Conservation (phyloP, 2,113 vertebrate species). For the Ellobius talpinus region DNA sequence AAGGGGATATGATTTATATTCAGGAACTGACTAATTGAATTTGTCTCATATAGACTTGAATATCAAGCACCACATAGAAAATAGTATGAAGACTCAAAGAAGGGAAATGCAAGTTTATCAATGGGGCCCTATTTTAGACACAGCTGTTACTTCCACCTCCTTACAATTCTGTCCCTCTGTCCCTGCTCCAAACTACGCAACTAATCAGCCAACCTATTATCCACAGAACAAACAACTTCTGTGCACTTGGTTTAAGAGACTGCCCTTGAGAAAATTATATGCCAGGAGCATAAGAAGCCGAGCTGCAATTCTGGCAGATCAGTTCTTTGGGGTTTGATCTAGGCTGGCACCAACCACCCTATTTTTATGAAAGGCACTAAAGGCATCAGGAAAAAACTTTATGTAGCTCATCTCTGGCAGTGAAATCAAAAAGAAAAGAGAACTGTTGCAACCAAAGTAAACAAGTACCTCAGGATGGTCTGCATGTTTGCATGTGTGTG, state of each 20-base stretch:
- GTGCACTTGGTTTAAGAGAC: constrained; percentile 90
- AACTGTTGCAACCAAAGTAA: neutral
- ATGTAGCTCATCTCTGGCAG: neutral
- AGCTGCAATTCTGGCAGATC: constrained; percentile 88
- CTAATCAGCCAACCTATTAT: neutral
- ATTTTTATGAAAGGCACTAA: constrained; percentile 23
- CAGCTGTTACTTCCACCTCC: neutral
- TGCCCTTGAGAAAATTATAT: constrained; percentile 89
- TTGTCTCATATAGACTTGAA: neutral
- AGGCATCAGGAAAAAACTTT: neutral
- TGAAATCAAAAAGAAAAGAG: constrained; percentile 24
- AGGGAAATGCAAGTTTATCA: neutral
- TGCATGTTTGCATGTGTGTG: neutral
- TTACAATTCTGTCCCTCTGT: neutral
- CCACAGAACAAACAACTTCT: constrained; percentile 43
- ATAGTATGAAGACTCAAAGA: neutral
- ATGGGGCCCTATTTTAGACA: neutral
- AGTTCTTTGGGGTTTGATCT: constrained; percentile 84
- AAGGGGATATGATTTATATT: neutral
- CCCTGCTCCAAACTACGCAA: neutral
- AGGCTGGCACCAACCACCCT: constrained; percentile 82
- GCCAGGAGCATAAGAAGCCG: constrained; percentile 88
- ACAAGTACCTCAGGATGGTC: neutral
- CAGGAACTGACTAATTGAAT: constrained; percentile 12
- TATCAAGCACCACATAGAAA: neutral